phyloP scores from a whole-genome alignment of 2,888 invertebrate genomes.

The Dioctria linearis region DNA sequence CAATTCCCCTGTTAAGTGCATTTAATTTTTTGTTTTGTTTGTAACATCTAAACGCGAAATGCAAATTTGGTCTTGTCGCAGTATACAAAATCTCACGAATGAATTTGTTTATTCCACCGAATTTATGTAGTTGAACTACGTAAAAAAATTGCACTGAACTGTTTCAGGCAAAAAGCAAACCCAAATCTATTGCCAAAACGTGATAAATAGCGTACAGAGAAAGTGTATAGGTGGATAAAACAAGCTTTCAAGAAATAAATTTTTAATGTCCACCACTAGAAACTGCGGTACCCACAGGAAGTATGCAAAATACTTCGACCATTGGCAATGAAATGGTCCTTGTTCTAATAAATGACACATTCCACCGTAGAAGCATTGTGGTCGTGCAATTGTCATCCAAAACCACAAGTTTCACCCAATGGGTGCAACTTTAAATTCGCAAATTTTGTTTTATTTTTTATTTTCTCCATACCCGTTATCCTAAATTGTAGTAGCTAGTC shows the following conservation, averaged over 20 bases:
- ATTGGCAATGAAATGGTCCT: conserved; percentile 36
- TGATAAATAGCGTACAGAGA: conserved; percentile 25
- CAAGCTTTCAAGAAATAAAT: conserved; percentile 42
- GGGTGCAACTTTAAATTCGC: conserved; percentile 2
- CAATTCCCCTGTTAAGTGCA: not conserved
- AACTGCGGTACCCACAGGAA: not conserved
- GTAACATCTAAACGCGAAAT: not conserved
- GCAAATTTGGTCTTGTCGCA: not conserved
- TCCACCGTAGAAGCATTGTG: not conserved
- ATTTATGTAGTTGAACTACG: not conserved
- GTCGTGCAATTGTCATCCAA: not conserved
- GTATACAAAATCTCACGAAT: not conserved
- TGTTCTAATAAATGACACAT: conserved; percentile 17
- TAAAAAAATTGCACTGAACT: not conserved
- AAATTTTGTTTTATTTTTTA: not conserved
- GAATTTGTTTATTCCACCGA: not conserved
- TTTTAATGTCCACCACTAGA: conserved; percentile 2
- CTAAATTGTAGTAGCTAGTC: not conserved
- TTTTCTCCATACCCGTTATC: not conserved
- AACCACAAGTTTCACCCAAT: not conserved
- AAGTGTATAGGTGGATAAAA: not conserved
- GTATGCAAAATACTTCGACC: conserved; percentile 35
- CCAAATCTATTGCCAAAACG: conserved; percentile 33
- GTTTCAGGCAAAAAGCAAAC: conserved; percentile 18
- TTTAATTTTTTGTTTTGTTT: not conserved